phyloP scores from a whole-genome alignment of 2,797 vertebrate genomes.

The Protonibea diacanthus region DNA sequence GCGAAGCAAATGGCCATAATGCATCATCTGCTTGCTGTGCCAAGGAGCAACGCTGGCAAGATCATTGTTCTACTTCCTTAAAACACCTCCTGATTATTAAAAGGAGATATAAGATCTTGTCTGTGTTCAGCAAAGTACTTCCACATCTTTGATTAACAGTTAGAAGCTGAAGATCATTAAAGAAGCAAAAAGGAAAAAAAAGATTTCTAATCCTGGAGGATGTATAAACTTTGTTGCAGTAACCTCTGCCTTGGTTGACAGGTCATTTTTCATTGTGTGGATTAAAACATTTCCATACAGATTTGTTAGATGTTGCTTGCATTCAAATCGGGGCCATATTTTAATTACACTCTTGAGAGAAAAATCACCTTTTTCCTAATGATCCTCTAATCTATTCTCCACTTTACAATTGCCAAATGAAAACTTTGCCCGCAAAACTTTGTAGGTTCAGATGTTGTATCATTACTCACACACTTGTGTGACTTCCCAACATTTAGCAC shows the following conservation, averaged over 20 bases:
- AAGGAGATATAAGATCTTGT: constrained; percentile 13
- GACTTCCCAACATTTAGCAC: constrained; percentile 67
- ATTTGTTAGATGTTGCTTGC: constrained; percentile 29
- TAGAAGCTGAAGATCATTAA: constrained; percentile 6
- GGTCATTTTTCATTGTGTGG: constrained; percentile 36
- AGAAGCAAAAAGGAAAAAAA: constrained; percentile 9
- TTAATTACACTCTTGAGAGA: constrained; percentile 31
- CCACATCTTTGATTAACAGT: constrained; percentile 27
- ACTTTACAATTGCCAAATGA: constrained; percentile 30
- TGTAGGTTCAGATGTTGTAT: constrained; percentile 37
- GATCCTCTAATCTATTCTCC: constrained; percentile 30
- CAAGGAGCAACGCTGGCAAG: constrained; percentile 21
- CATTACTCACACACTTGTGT: constrained; percentile 38
- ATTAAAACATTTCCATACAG: constrained; percentile 33
- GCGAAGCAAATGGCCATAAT: constrained; percentile 39
- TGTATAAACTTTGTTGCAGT: constrained; percentile 8
- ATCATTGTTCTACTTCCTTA: constrained; percentile 30
- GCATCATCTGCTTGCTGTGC: constrained; percentile 13
- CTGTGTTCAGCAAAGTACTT: constrained; percentile 2
- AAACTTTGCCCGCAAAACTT: constrained; percentile 29
- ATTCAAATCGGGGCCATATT: constrained; percentile 38
- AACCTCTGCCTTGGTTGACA: constrained; percentile 3
- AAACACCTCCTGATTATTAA: constrained; percentile 35
- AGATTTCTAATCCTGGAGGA: constrained; percentile 14
- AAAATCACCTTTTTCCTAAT: constrained; percentile 30